These are phyloP conservation scores for Palaemon carinicauda DNA, from an alignment of 1,140 invertebrate genomes.

Conservation along the genomic window DNA sequence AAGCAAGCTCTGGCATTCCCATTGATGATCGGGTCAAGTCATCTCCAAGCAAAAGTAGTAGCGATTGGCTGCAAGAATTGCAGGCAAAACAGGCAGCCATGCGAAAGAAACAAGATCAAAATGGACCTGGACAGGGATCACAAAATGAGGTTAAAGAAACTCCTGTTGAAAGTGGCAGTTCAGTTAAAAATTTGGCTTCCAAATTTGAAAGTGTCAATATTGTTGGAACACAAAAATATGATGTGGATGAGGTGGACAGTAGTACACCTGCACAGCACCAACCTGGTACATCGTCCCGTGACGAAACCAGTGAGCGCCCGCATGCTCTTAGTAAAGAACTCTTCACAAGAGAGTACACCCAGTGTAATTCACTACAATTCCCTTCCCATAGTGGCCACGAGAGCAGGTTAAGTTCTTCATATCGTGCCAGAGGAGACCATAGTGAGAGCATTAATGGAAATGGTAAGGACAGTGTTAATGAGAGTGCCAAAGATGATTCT, in stretches of 20 bases:
- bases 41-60: slow-evolving; percentile 63
- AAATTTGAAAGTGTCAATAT: slow-evolving; percentile 74
- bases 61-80: slow-evolving; percentile 78
- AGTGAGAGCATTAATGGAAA: slow-evolving; percentile 3
- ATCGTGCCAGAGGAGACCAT: slow-evolving; percentile 36
- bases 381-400: slow-evolving; percentile 57
- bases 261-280: neutral
- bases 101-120: slow-evolving; percentile 53
- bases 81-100: slow-evolving; percentile 69
- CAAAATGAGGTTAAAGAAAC: slow-evolving; percentile 61
- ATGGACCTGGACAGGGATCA: slow-evolving; percentile 29
- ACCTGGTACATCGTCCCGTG: neutral
- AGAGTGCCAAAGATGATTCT: slow-evolving; percentile 51
- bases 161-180: slow-evolving; percentile 68
- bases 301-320: slow-evolving; percentile 25
- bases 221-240: slow-evolving; percentile 8
- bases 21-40: slow-evolving; percentile 53
- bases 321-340: slow-evolving; percentile 45
- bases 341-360: slow-evolving; percentile 58
- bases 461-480: slow-evolving; percentile 1
- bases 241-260: slow-evolving; percentile 59
- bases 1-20: slow-evolving; percentile 54
- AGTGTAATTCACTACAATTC: slow-evolving; percentile 57
- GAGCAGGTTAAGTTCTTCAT: slow-evolving; percentile 49
- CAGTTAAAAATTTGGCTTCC: slow-evolving; percentile 81